Evolutionary conservation across 2,797 vertebrate genomes (phyloP).

Genomic region (Microctenopoma lineatum): DNA sequence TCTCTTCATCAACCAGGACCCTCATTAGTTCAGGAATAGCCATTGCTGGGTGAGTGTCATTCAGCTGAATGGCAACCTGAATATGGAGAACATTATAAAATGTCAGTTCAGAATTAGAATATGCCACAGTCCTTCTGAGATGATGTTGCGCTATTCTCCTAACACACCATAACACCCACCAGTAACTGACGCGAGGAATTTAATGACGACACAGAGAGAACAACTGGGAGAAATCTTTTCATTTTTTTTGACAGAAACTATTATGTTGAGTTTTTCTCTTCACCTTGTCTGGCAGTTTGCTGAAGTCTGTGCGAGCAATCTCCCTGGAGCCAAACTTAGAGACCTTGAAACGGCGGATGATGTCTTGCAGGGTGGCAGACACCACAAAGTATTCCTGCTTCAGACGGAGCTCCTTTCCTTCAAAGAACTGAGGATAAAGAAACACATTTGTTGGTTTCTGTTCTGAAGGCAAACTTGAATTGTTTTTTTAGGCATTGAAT

Average conservation of each 20-base stretch:
- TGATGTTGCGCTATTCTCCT: slow-evolving; percentile 28
- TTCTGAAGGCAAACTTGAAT: slow-evolving; percentile 47
- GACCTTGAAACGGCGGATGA: slow-evolving; percentile 96
- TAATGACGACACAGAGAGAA: slow-evolving; percentile 46
- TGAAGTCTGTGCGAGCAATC: slow-evolving; percentile 92
- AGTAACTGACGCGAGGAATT: slow-evolving; percentile 47
- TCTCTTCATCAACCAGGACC: slow-evolving; percentile 94
- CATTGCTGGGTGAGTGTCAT: slow-evolving; percentile 96
- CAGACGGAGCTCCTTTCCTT: slow-evolving; percentile 97
- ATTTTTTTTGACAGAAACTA: slow-evolving; percentile 55
- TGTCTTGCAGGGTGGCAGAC: slow-evolving; percentile 97
- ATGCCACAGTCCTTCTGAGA: slow-evolving; percentile 5
- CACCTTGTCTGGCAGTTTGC: slow-evolving; percentile 94
- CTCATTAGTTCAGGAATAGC: slow-evolving; percentile 97
- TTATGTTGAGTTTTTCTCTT: slow-evolving; percentile 59
- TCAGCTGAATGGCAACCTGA: slow-evolving; percentile 98
- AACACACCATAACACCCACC: slow-evolving; percentile 32
- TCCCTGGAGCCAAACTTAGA: slow-evolving; percentile 97
- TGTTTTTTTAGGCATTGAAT: slow-evolving; percentile 33
- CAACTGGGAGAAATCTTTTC: slow-evolving; percentile 53
- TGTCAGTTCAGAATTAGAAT: slow-evolving; percentile 24
- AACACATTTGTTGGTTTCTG: slow-evolving; percentile 58
- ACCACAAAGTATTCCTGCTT: slow-evolving; percentile 99
- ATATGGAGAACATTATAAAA: slow-evolving; percentile 34
- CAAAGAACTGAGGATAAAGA: slow-evolving; percentile 90